These are phyloP conservation scores for Zaprionus africanus DNA, from an alignment of 1,140 invertebrate species.

Conservation along the genomic window DNA sequence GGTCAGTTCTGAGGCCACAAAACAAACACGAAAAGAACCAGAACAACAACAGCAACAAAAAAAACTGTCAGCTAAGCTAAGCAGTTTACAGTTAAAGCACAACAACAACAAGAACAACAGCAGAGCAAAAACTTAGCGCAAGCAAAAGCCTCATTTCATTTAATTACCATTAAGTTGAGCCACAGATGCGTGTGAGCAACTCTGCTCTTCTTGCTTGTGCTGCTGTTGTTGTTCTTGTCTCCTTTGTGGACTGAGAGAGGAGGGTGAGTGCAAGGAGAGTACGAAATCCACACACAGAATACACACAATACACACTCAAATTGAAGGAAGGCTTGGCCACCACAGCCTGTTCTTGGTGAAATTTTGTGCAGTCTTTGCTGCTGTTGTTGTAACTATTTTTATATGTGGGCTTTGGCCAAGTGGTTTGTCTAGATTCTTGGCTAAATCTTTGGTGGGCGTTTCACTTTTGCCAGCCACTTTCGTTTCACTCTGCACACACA, in stretches of 20 bases:
- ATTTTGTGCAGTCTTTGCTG: slow-evolving; percentile 55
- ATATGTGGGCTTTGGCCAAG: slow-evolving; percentile 75
- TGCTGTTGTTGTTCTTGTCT: slow-evolving; percentile 4
- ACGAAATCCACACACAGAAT: slow-evolving; percentile 12
- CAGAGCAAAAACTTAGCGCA: slow-evolving; percentile 27
- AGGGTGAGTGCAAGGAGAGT: slow-evolving; percentile 1
- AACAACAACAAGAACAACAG: slow-evolving; percentile 3
- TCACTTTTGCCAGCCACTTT: slow-evolving; percentile 79
- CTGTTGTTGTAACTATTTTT: slow-evolving; percentile 56
- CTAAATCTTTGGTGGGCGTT: slow-evolving; percentile 72
- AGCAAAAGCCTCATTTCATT: slow-evolving; percentile 47
- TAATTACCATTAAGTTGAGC: slow-evolving; percentile 70
- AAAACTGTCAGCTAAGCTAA: slow-evolving; percentile 48
- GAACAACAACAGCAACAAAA: slow-evolving; percentile 33
- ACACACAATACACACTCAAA: slow-evolving; percentile 24
- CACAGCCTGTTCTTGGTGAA: slow-evolving; percentile 78
- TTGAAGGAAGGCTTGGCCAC: slow-evolving; percentile 38
- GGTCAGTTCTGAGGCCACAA: slow-evolving; percentile 72
- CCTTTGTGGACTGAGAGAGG: slow-evolving; percentile 2
- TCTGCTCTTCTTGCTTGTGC: neutral
- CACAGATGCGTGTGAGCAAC: slow-evolving; percentile 16
- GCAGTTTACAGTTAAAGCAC: slow-evolving; percentile 64
- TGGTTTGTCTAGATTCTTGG: slow-evolving; percentile 81
- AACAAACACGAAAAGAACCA: slow-evolving; percentile 14
- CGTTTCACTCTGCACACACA: slow-evolving; percentile 61